Conservation (phyloP, 1,140 invertebrate species). For the Drosophila parvula region DNA sequence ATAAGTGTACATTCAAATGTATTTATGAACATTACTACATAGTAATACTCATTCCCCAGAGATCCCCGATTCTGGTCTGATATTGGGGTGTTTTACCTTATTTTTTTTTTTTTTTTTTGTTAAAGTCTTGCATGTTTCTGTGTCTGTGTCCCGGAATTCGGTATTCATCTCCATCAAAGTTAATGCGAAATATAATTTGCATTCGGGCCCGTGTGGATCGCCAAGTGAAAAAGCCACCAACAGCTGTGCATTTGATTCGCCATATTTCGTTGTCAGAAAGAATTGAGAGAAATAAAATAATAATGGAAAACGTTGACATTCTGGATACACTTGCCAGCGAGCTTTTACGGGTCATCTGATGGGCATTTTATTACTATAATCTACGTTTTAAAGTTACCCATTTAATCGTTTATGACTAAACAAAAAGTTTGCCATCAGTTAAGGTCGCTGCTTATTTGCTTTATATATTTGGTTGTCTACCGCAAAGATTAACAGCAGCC, state of each 20-base stretch:
- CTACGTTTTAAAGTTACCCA: no score
- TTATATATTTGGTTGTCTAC: no score
- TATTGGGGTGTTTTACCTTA: conserved; percentile 28
- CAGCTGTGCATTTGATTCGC: conserved; percentile 65
- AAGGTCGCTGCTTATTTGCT: no score
- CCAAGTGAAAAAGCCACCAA: conserved; percentile 40
- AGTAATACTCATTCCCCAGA: conserved; percentile 3
- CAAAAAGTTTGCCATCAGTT: no score
- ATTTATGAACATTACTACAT: not conserved
- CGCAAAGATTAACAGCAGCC: no score
- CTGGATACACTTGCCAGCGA: not conserved
- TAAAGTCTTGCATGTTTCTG: conserved; percentile 1
- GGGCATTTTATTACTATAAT: no score
- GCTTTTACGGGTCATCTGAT: no score
- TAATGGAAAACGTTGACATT: not conserved
- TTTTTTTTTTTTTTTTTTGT: not conserved
- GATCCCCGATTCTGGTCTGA: conserved; percentile 15
- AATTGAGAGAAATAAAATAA: conserved; percentile 20
- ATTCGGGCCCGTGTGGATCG: conserved; percentile 49
- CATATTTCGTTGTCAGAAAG: conserved; percentile 69
- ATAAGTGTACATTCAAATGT: not conserved
- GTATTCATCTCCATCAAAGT: conserved; percentile 67
- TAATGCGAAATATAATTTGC: conserved; percentile 73
- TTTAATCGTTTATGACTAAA: no score
- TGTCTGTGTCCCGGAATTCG: conserved; percentile 37